Conservation (phyloP, 2,888 invertebrate genomes). For the Eremobia ochroleuca region DNA sequence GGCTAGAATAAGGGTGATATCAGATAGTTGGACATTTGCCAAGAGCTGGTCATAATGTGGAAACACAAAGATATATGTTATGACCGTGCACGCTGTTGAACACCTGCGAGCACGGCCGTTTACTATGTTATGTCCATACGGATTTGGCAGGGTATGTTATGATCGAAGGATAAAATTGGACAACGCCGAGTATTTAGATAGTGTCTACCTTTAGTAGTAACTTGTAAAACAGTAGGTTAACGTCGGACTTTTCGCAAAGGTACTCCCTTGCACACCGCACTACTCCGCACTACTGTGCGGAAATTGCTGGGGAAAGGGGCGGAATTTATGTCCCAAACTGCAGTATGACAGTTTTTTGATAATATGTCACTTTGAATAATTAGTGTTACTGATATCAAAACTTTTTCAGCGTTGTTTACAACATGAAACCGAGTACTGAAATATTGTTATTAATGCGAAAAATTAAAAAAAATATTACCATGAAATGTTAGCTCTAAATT, state of each 20-base stretch:
- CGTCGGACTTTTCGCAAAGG: background rate
- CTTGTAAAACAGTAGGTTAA: background rate
- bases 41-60: constrained; percentile 35
- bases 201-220: background rate
- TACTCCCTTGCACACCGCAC: too few relatives aligned
- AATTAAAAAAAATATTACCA: background rate
- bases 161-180: background rate
- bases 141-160: background rate
- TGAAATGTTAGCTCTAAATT: too few relatives aligned
- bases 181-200: too few relatives aligned
- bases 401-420: background rate
- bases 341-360: background rate
- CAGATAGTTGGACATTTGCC: constrained; percentile 41
- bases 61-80: constrained; percentile 17
- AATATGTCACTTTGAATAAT: background rate
- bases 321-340: background rate
- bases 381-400: background rate
- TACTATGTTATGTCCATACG: background rate
- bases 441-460: background rate
- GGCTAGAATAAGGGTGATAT: constrained; percentile 42
- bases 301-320: background rate
- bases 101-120: background rate
- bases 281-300: too few relatives aligned
- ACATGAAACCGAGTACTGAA: background rate
- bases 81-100: background rate